These are phyloP conservation scores for Ceramica pisi DNA, from an alignment of 2,888 invertebrate genomes.

Conservation along the genomic window DNA sequence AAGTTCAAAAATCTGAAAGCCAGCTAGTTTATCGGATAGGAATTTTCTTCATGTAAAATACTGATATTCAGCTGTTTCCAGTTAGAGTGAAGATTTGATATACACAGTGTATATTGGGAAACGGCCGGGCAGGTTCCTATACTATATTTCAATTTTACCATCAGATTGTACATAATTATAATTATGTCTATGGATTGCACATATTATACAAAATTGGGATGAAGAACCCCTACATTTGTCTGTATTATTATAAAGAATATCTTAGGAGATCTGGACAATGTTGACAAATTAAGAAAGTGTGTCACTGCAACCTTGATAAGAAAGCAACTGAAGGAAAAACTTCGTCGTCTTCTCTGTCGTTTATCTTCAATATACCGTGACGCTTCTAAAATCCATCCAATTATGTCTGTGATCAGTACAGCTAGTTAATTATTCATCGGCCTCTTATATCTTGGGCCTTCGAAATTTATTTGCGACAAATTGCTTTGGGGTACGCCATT, in stretches of 20 bases:
- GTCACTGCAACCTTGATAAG: not conserved
- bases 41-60: no score
- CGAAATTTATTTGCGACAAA: slow-evolving; percentile 52
- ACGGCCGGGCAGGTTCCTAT: no score
- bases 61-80: no score
- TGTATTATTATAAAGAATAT: not conserved
- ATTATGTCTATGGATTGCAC: no score
- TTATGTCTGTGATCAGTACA: slow-evolving; percentile 61
- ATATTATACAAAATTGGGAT: no score
- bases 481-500: slow-evolving; percentile 35
- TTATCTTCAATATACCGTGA: slow-evolving; percentile 10
- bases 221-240: not conserved
- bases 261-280: not conserved
- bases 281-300: not conserved
- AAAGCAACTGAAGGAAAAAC: not conserved
- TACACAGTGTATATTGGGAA: no score
- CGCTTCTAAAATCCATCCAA: slow-evolving; percentile 58
- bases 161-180: no score
- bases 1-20: no score
- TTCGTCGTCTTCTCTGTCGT: slow-evolving; percentile 7
- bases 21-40: no score
- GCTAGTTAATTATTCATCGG: slow-evolving; percentile 65
- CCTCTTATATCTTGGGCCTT: slow-evolving; percentile 50
- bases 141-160: no score
- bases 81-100: no score